Base-by-base conservation (phyloP, 2,113 vertebrate genomes). In the Syngnathoides biaculeatus region DNA sequence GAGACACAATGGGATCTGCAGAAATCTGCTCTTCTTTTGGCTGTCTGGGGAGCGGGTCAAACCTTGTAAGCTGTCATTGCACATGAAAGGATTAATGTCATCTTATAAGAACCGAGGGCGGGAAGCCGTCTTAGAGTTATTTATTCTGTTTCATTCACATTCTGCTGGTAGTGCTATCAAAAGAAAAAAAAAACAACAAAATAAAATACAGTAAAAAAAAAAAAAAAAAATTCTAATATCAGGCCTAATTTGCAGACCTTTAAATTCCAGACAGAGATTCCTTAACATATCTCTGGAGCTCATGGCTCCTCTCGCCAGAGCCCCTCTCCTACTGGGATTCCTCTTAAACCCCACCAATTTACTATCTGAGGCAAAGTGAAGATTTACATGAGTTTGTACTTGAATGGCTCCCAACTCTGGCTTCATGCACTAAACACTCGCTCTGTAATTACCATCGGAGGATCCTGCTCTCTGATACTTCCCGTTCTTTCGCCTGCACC, bases 61-160 rank as follows among this genome's bases (percentile, higher is more conserved):
- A 92, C 93, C 93, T 94, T 95, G 93, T 94, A 94, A 95, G 94
- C 95, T 97, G 95, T 97, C 95, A 98, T 95, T 89, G 93, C 94
- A 95, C 94, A 96, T 97, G 95, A 98, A 95, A 97, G 93, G 94
- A 95, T 99, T 99, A 98, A 98, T 97, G 96, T 96, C 95, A 97
- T 94, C 96, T 97, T 98, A 95, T 95, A 96, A 95, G 90, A 90
- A 89, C 88, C 22, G 8, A 62, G 80, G 79, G 81, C 92, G 93
- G 90, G 94, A 96, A 95, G 93, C 93, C 93, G 90, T 94, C 94
- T 96, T 96, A 95, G 93, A 96, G 94, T 96, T 97, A 94, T 98
- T 98, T 98, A 98, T 99, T 97, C 95, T 88, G 94, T 95, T 96
- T 96, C 94, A 94, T 94, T 94, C 94, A 92, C 94, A 92, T 93